phyloP scores from a whole-genome alignment of 2,888 invertebrate genomes.

The Dichetophora obliterata region DNA sequence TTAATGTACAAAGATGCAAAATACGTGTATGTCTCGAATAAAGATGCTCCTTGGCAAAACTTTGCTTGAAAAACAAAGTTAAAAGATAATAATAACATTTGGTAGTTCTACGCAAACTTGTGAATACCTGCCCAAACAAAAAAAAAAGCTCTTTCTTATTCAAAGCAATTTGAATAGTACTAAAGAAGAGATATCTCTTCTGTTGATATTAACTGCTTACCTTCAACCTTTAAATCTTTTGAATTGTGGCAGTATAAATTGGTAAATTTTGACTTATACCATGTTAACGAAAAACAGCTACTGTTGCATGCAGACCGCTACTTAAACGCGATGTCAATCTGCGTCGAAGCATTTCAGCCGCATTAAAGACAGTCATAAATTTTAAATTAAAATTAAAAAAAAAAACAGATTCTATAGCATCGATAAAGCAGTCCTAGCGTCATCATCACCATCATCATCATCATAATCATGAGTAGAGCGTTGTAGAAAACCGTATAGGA shows the following conservation, averaged over 20 bases:
- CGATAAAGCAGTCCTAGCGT: slow-evolving; percentile 38
- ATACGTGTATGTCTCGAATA: not conserved
- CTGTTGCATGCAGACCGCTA: not conserved
- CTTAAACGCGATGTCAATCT: not conserved
- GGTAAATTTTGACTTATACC: not conserved
- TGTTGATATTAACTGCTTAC: no score
- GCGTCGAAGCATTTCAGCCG: not conserved
- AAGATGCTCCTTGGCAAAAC: not conserved
- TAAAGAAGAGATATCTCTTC: no score
- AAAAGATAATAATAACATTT: no score
- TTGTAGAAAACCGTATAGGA: no score
- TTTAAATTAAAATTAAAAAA: slow-evolving; percentile 38
- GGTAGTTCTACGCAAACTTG: no score
- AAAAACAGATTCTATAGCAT: slow-evolving; percentile 38
- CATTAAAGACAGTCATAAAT: slow-evolving; percentile 19
- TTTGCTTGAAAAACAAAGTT: no score
- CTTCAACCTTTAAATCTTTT: no score
- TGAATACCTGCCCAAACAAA: no score
- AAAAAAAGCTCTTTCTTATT: no score
- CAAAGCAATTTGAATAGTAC: no score
- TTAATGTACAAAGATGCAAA: slow-evolving; percentile 15
- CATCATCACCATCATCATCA: not conserved
- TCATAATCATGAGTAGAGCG: not conserved
- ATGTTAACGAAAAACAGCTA: not conserved
- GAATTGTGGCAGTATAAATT: not conserved